These are phyloP conservation scores for Picus viridis DNA, from an alignment of 2,797 vertebrate genomes.

Conservation along the genomic window DNA sequence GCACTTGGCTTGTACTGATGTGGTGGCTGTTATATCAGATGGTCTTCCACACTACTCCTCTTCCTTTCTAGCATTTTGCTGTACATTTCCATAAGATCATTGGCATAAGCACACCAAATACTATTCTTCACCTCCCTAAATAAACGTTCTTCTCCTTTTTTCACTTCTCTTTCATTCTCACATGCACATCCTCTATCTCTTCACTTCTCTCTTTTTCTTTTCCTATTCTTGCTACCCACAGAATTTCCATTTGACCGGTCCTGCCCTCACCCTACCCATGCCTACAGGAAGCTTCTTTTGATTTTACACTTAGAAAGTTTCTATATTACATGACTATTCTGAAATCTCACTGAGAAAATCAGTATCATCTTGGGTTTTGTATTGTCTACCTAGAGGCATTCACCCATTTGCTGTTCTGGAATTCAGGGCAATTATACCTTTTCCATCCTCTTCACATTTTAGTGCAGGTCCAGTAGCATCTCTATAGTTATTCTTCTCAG, in stretches of 20 bases:
- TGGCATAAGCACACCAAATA: not conserved
- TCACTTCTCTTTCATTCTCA: not conserved
- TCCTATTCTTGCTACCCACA: not conserved
- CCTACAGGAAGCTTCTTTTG: not conserved
- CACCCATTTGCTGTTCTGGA: conserved; percentile 71
- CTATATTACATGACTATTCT: not conserved
- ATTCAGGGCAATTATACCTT: conserved; percentile 11
- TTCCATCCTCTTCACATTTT: conserved; percentile 43
- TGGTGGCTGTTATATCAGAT: not conserved
- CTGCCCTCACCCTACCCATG: not conserved
- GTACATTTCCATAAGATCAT: not conserved
- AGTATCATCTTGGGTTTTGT: not conserved
- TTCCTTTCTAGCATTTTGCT: not conserved
- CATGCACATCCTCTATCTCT: not conserved
- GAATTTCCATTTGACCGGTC: not conserved
- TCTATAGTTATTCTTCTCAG: conserved; percentile 59
- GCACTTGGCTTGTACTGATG: not conserved
- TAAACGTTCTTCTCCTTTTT: not conserved
- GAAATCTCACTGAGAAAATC: not conserved
- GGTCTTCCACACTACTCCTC: not conserved
- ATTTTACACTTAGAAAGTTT: not conserved
- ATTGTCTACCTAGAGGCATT: conserved; percentile 76
- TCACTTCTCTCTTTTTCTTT: not conserved
- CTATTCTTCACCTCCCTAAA: not conserved
- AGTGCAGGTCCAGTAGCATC: conserved; percentile 5